phyloP scores from a whole-genome alignment of 2,113 vertebrate species.

The Craseonycteris thonglongyai region DNA sequence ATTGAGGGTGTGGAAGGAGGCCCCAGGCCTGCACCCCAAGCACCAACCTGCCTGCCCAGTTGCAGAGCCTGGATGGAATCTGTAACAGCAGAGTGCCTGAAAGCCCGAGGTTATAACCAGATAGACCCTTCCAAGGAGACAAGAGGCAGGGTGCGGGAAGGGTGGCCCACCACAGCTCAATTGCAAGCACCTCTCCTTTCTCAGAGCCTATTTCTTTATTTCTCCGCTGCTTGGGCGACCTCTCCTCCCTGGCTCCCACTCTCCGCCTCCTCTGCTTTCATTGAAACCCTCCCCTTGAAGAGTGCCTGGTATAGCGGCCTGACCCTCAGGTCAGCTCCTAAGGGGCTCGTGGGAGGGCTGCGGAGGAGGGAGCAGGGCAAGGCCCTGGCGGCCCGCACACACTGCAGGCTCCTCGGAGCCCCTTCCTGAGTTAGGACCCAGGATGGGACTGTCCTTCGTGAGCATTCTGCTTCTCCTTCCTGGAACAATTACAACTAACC shows the following conservation, averaged over 20 bases:
- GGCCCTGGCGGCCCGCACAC: neutral
- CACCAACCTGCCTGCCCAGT: slow-evolving; percentile 6
- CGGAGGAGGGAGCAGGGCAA: neutral
- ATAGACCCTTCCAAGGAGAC: neutral
- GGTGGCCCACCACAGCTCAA: neutral
- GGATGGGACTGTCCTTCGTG: neutral
- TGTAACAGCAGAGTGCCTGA: neutral
- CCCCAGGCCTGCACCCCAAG: slow-evolving; percentile 2
- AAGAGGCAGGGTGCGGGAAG: neutral
- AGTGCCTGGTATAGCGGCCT: slow-evolving; percentile 72
- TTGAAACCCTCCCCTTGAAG: slow-evolving; percentile 51
- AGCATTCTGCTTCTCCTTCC: neutral
- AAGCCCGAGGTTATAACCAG: neutral
- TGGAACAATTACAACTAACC: neutral
- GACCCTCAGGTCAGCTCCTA: slow-evolving; percentile 82
- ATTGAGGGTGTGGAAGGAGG: neutral
- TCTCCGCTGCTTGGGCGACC: neutral
- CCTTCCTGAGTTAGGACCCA: neutral
- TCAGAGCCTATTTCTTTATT: neutral
- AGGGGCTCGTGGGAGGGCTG: slow-evolving; percentile 49
- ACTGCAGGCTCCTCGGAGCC: neutral
- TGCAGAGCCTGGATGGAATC: neutral
- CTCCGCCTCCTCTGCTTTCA: slow-evolving; percentile 33
- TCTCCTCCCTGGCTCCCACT: neutral
- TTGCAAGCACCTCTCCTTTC: neutral